A percentile compares a stretch with the other conserved stretches of the same genome.
These are phyloP conservation scores for Etheostoma spectabile DNA, from an alignment of 2,113 vertebrate genomes.

Conservation along the genomic window DNA sequence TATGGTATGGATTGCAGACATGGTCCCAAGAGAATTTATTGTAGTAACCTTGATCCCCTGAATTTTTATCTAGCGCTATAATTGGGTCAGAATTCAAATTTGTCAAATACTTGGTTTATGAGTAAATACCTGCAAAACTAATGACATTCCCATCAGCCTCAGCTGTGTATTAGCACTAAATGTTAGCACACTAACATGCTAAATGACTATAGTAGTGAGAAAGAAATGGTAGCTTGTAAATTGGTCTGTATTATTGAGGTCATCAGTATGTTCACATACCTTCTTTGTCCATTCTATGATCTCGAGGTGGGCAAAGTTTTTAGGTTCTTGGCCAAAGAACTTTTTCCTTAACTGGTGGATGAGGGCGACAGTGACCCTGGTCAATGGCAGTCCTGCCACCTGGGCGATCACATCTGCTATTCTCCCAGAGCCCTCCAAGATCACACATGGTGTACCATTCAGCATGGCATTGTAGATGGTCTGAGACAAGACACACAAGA, in stretches of 20 bases:
- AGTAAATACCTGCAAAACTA: no score
- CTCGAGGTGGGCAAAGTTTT: conserved; percentile 82
- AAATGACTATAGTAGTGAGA: background rate
- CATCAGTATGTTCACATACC: conserved; percentile 74
- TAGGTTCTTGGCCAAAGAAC: conserved; percentile 86
- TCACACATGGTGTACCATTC: conserved; percentile 91
- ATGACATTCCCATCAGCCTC: no score
- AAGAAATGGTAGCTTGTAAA: background rate
- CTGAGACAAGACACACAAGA: conserved; percentile 73
- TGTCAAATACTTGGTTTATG: no score
- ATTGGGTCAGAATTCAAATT: no score
- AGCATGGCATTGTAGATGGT: conserved; percentile 93
- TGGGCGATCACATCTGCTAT: conserved; percentile 94
- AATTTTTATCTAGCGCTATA: no score
- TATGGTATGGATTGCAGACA: background rate
- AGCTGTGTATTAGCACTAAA: no score
- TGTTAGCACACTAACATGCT: no score
- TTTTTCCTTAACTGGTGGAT: conserved; percentile 86
- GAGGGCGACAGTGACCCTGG: conserved; percentile 85
- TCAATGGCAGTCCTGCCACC: conserved; percentile 85
- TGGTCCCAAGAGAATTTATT: no score
- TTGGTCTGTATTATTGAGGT: background rate
- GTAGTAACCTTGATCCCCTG: no score
- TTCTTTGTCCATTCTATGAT: conserved; percentile 95
- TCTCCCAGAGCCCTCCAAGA: conserved; percentile 94